Evolutionary conservation across 2,888 invertebrate species (phyloP), one percentile per base, ranked within the genome.

Genomic region (Spisula subtruncata): DNA sequence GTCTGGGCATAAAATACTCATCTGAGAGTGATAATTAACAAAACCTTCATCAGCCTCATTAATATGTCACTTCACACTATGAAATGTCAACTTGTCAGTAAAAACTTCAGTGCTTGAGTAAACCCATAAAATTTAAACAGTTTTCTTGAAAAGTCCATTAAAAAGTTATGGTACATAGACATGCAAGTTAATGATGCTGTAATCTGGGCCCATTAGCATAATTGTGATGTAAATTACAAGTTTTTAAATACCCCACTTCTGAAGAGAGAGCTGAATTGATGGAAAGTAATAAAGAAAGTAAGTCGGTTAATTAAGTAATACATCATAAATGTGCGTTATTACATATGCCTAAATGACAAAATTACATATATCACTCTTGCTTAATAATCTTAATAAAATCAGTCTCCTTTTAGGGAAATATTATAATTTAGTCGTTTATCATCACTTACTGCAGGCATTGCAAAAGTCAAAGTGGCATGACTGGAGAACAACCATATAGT

Each of bases 51-150:
- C n/a, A 32, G 35, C 25, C 75, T 35, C 29, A 75, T 75, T 32
- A 75, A 35, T 32, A 75, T 35, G 35, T 75, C 75, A 75, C 2
- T 32, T 66, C 32, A 35, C 35, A 16, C 75, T 35, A 16, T 18
- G 35, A 75, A 32, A 75, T 35, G 75, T 75, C 75, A 75, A 32
- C 32, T 32, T 32, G 35, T 32, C 75, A n/a, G 14, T 25, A 75
- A 75, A 75, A 32, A 35, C n/a, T 66, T 66, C 60, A 66, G 60
- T 66, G 75, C 32, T 75, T 32, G 75, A 75, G 75, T 75, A 35
- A 75, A 14, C 35, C 75, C 2, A 35, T 75, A 75, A 75, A 75
- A 75, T 75, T 4, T 35, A 32, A n/a, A 29, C 6, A 75, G 5
- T 66, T 25, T 25, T 25, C 25, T 66, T 66, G 60, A 66, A 66